Evolutionary conservation across 2,888 invertebrate genomes (phyloP).

Genomic region (Lasioglossum villosulum): DNA sequence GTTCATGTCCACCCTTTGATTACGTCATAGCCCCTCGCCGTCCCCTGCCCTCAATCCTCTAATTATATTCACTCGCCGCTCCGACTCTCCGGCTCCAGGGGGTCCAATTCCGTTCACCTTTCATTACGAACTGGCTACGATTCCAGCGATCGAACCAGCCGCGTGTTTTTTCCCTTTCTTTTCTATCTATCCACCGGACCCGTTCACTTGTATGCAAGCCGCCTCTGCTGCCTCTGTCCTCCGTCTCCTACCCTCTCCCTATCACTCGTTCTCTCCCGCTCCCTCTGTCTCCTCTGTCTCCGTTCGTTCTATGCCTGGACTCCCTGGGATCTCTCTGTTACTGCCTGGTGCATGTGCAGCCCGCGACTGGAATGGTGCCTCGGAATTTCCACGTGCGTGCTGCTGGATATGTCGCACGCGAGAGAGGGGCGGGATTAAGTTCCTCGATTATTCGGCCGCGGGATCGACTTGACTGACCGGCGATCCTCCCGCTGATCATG

Average conservation of each 20-base stretch:
- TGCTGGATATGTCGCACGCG: slow-evolving; percentile 58
- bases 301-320: slow-evolving; percentile 47
- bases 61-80: slow-evolving; percentile 84
- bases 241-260: slow-evolving; percentile 21
- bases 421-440: slow-evolving; percentile 64
- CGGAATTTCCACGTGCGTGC: slow-evolving; percentile 73
- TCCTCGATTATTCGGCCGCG: slow-evolving; percentile 65
- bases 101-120: slow-evolving; percentile 84
- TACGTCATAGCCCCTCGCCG: slow-evolving; percentile 81
- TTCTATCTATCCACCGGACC: slow-evolving; percentile 26
- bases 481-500: slow-evolving; percentile 11
- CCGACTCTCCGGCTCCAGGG: slow-evolving; percentile 80
- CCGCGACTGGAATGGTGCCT: slow-evolving; percentile 70
- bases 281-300: slow-evolving; percentile 9
- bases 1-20: slow-evolving; percentile 83
- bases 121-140: slow-evolving; percentile 83
- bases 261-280: not conserved
- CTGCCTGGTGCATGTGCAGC: slow-evolving; percentile 66
- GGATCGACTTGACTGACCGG: slow-evolving; percentile 58
- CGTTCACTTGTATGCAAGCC: slow-evolving; percentile 32
- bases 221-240: not conserved
- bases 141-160: slow-evolving; percentile 81
- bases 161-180: slow-evolving; percentile 68
- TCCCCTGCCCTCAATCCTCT: slow-evolving; percentile 81
- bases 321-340: slow-evolving; percentile 48